Evolutionary conservation across 2,113 vertebrate genomes (phyloP).

Genomic region (Oreotrochilus melanogaster): DNA sequence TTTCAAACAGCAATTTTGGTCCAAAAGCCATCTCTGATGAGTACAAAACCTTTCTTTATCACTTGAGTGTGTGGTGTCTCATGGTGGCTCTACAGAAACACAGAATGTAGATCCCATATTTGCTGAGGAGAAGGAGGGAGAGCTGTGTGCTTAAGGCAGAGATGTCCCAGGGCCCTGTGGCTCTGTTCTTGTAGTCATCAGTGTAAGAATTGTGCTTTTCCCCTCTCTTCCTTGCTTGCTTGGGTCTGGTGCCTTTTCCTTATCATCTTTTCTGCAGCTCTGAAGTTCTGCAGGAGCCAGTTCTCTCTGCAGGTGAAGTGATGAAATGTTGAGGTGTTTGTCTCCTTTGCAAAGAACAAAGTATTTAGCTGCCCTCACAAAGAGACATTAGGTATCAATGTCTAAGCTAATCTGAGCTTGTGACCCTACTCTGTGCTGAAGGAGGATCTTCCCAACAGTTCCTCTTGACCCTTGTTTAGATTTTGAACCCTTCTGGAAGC

Average conservation of each 20-base stretch:
- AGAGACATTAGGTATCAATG: background rate
- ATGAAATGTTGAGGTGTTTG: background rate
- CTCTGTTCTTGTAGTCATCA: background rate
- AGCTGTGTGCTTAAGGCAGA: background rate
- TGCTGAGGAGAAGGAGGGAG: background rate
- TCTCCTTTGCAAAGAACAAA: background rate
- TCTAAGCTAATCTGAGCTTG: background rate
- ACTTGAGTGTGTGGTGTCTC: rapidly evolving
- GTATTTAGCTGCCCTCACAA: background rate
- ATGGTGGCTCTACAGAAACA: background rate
- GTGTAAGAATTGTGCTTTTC: background rate
- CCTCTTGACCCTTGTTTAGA: background rate
- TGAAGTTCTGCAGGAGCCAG: background rate
- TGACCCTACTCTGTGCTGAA: background rate
- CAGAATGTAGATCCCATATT: background rate
- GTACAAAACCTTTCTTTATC: background rate
- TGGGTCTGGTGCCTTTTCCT: background rate
- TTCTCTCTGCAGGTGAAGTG: background rate
- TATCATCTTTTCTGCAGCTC: background rate
- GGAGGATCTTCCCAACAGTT: background rate
- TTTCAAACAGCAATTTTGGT: background rate
- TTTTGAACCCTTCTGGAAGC: background rate
- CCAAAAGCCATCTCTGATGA: background rate
- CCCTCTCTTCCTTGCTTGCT: background rate
- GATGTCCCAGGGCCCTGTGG: no score